These are phyloP conservation scores for Xylota segnis DNA, from an alignment of 2,888 invertebrate genomes.

Conservation along the genomic window DNA sequence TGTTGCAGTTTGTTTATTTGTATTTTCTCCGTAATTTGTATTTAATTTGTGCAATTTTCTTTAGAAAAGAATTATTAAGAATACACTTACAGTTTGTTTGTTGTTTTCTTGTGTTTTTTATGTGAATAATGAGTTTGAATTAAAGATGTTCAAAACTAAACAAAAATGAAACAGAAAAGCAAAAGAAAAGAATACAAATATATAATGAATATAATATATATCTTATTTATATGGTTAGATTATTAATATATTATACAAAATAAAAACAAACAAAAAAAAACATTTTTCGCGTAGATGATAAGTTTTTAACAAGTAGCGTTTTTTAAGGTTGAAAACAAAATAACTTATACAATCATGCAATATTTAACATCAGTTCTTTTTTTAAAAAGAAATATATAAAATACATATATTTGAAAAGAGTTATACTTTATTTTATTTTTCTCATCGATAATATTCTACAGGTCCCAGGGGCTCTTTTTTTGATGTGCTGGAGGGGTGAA, in stretches of 20 bases:
- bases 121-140: constrained; percentile 51
- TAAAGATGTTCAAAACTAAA: constrained; percentile 45
- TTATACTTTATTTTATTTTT: not conserved
- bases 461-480: no score
- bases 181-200: constrained; percentile 44
- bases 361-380: constrained; percentile 67
- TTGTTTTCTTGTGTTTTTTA: constrained; percentile 23
- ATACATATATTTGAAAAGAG: constrained; percentile 5
- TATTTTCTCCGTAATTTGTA: constrained; percentile 18
- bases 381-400: constrained; percentile 51
- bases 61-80: constrained; percentile 62
- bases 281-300: constrained; percentile 42
- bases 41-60: constrained; percentile 71
- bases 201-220: constrained; percentile 60
- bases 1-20: constrained; percentile 10
- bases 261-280: constrained; percentile 14
- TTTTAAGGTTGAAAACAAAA: constrained; percentile 68
- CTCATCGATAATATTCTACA: no score
- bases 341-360: constrained; percentile 75
- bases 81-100: constrained; percentile 12
- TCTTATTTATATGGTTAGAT: constrained; percentile 69
- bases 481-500: no score
- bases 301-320: constrained; percentile 68
- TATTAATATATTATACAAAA: constrained; percentile 69
- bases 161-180: constrained; percentile 13